Evolutionary conservation across 2,888 invertebrate species (phyloP).

Genomic region (Geophilus truncorum): DNA sequence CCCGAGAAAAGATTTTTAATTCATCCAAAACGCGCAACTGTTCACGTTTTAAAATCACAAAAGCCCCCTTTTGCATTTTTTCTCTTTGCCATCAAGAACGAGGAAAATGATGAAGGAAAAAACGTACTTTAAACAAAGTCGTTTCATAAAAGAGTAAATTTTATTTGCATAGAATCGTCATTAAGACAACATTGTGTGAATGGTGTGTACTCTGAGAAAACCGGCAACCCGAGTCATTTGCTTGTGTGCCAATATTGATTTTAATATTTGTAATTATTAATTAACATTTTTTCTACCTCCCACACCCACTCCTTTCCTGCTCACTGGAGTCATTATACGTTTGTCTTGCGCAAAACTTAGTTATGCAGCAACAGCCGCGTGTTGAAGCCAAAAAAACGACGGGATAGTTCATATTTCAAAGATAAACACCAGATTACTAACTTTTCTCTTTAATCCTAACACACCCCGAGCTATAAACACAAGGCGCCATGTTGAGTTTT

Average conservation of each 20-base stretch:
- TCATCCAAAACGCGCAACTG: slow-evolving; percentile 7
- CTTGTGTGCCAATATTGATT: slow-evolving; percentile 20
- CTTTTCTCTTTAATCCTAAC: slow-evolving; percentile 2
- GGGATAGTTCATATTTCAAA: slow-evolving; percentile 1
- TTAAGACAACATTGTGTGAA: slow-evolving; percentile 15
- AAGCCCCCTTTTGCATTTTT: not conserved
- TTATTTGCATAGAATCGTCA: slow-evolving; percentile 20
- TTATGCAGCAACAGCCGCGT: slow-evolving; percentile 7
- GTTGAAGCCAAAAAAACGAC: not conserved
- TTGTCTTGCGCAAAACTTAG: slow-evolving; percentile 1
- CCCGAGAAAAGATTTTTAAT: not conserved
- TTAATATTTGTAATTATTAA: slow-evolving; percentile 20
- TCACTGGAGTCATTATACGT: not conserved
- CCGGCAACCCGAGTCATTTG: slow-evolving; percentile 16
- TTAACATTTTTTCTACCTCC: not conserved
- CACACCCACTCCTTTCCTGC: not conserved
- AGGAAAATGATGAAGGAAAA: not conserved
- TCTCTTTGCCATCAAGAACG: not conserved
- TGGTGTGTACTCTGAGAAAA: slow-evolving; percentile 6
- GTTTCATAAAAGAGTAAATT: slow-evolving; percentile 15
- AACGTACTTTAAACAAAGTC: slow-evolving; percentile 9
- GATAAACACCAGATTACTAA: not conserved
- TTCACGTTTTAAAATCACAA: slow-evolving; percentile 7
- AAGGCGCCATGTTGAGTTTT: not conserved
- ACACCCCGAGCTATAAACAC: not conserved